Evolutionary conservation across 2,797 vertebrate genomes (phyloP).

Genomic region (Dicrostonyx torquatus): DNA sequence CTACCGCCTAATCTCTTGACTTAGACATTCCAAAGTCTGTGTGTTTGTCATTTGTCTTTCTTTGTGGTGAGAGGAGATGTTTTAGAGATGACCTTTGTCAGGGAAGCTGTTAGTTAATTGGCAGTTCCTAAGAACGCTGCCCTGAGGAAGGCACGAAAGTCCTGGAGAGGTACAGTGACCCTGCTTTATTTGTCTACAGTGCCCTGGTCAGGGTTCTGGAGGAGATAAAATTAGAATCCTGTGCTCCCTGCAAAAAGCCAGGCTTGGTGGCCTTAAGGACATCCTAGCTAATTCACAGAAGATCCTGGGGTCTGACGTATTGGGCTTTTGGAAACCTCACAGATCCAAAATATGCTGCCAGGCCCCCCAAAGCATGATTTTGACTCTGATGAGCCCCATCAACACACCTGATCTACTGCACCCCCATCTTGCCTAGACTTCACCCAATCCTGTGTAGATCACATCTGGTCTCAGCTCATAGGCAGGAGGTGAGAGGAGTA

Average conservation of each 20-base stretch:
- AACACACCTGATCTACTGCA: rapidly evolving
- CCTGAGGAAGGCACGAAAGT: neutral
- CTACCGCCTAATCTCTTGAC: neutral
- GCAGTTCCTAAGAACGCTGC: constrained; percentile 11
- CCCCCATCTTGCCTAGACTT: neutral
- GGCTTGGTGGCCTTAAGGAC: neutral
- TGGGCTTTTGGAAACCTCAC: neutral
- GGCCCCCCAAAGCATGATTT: neutral
- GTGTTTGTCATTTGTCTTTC: neutral
- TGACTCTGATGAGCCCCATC: rapidly evolving
- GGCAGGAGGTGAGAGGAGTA: neutral
- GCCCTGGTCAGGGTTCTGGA: neutral
- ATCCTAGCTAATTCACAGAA: neutral
- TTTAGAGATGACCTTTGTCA: neutral
- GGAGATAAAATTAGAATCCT: constrained; percentile 63
- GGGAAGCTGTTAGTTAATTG: neutral
- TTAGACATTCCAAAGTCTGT: neutral
- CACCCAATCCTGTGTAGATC: neutral
- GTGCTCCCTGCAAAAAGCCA: neutral
- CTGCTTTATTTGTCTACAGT: constrained; percentile 33
- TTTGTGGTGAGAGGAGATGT: neutral
- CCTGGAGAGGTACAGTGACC: neutral
- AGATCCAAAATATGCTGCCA: rapidly evolving
- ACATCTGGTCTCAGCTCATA: neutral
- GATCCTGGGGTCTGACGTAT: neutral